A percentile compares a stretch with the other conserved stretches of the same genome.
Conservation (phyloP, 2,888 invertebrate genomes). For the Xestia rhomboidea region DNA sequence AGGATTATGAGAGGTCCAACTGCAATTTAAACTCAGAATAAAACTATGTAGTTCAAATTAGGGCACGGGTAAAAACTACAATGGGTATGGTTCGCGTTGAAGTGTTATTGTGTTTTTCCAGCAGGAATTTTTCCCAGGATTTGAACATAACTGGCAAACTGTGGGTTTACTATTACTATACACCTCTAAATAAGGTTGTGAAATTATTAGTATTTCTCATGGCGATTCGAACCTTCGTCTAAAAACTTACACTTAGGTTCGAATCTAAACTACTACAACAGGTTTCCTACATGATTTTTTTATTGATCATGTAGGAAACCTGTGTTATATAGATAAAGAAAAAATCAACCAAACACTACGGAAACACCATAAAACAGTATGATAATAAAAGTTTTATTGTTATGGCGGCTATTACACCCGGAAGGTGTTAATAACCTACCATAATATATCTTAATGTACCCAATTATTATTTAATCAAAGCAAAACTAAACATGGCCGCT, state of each 20-base stretch:
- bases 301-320: not conserved
- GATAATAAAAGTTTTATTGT: slow-evolving; percentile 12
- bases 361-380: not conserved
- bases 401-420: not conserved
- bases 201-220: not conserved
- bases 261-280: not conserved
- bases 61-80: not conserved
- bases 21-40: slow-evolving; percentile 6
- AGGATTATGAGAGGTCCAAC: not conserved
- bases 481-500: not conserved
- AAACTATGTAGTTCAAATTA: not conserved
- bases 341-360: slow-evolving; percentile 3
- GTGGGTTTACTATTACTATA: not conserved
- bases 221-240: not conserved
- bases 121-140: not conserved
- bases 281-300: too few relatives aligned
- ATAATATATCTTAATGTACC: slow-evolving; percentile 2
- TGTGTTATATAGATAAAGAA: not conserved
- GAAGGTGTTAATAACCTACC: slow-evolving; percentile 1
- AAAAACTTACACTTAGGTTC: not conserved
- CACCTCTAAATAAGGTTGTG: not conserved
- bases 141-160: not conserved
- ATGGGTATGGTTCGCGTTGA: not conserved
- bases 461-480: slow-evolving; percentile 7
- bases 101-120: not conserved